Evolutionary conservation across 2,797 vertebrate species (phyloP).

Genomic region (Anguilla obscura): DNA sequence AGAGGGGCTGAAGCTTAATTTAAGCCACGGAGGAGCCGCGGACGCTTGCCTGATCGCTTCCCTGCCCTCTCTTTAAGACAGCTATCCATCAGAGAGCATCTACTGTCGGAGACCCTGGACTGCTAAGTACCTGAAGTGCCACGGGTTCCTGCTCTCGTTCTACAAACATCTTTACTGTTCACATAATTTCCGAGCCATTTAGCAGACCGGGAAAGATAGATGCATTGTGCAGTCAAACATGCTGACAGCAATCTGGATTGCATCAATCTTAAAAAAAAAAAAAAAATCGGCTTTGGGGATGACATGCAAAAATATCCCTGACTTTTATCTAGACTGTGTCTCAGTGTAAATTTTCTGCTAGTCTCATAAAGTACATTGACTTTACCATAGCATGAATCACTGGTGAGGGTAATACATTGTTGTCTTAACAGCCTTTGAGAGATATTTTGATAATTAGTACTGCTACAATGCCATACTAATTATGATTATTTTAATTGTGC

Average conservation of each 20-base stretch:
- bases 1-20: constrained; percentile 21
- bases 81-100: constrained; percentile 5
- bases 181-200: constrained; percentile 1
- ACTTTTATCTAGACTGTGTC: background rate
- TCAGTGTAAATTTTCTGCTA: background rate
- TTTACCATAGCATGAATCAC: background rate
- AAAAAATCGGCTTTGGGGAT: background rate
- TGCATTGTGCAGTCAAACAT: constrained; percentile 1
- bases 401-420: background rate
- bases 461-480: background rate
- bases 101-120: background rate
- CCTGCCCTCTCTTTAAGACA: background rate
- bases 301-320: background rate
- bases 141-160: background rate
- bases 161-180: constrained; percentile 5
- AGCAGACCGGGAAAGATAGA: constrained; percentile 1
- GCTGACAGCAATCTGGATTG: background rate
- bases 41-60: background rate
- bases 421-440: background rate
- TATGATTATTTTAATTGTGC: background rate
- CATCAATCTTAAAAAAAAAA: background rate
- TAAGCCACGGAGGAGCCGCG: background rate
- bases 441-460: background rate
- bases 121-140: background rate
- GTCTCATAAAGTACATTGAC: background rate